Evolutionary conservation across 1,140 invertebrate genomes (phyloP).

Genomic region (Apolygus lucorum): DNA sequence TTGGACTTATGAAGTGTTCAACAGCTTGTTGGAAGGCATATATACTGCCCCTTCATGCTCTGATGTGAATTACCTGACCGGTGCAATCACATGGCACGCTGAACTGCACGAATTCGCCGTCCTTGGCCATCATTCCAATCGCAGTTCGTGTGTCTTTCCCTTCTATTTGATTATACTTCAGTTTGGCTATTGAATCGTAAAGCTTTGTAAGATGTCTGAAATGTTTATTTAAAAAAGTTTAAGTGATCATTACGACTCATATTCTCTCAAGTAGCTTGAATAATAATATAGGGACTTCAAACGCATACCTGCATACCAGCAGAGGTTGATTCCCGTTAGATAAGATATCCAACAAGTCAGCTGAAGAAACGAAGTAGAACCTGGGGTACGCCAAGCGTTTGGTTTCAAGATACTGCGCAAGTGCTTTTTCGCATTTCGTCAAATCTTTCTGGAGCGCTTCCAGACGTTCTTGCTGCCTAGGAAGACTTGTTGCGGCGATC

Average conservation of each 20-base stretch:
- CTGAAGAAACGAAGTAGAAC: constrained; percentile 92
- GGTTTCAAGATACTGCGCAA: constrained; percentile 91
- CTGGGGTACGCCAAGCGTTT: constrained; percentile 87
- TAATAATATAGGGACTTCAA: too few relatives aligned
- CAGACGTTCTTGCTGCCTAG: constrained; percentile 62
- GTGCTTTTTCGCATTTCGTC: constrained; percentile 83
- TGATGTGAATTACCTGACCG: constrained; percentile 66
- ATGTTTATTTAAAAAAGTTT: too few relatives aligned
- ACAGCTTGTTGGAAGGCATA: too few relatives aligned
- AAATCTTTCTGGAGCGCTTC: constrained; percentile 65
- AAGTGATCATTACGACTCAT: too few relatives aligned
- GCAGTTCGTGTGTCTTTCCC: constrained; percentile 53
- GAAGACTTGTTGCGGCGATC: constrained; percentile 71
- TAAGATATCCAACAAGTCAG: constrained; percentile 88
- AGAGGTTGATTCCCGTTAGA: constrained; percentile 92
- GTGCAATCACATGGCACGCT: constrained; percentile 67
- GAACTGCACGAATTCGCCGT: constrained; percentile 70
- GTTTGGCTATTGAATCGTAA: constrained; percentile 81
- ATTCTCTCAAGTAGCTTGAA: too few relatives aligned
- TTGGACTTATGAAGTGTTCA: too few relatives aligned
- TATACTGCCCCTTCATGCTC: too few relatives aligned
- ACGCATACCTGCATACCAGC: constrained; percentile 48
- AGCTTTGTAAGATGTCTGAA: constrained; percentile 83
- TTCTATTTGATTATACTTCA: constrained; percentile 53
- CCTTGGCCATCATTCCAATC: constrained; percentile 79